Conservation (phyloP, 2,888 invertebrate species). For the Acanthosoma haemorrhoidale region DNA sequence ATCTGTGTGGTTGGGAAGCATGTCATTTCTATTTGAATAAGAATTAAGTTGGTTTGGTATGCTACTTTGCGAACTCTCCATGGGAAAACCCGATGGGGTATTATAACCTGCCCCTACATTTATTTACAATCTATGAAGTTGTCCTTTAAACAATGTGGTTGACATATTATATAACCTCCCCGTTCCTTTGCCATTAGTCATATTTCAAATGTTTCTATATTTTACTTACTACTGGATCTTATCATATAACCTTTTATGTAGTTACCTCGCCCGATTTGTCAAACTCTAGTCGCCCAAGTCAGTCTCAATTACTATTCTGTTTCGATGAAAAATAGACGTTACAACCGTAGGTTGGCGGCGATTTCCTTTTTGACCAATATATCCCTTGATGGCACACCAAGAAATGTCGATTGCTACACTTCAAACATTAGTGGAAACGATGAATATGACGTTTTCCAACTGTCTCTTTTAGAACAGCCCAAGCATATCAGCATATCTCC, state of each 20-base stretch:
- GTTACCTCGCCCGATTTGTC: too few species aligned
- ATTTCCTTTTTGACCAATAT: slow-evolving; percentile 92
- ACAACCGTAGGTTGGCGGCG: slow-evolving; percentile 73
- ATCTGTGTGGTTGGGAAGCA: slow-evolving; percentile 13
- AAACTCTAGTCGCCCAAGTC: not conserved
- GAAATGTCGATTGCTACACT: slow-evolving; percentile 11
- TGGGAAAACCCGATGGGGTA: slow-evolving; percentile 13
- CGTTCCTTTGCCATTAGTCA: too few species aligned
- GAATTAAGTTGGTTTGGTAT: not conserved
- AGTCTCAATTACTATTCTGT: too few species aligned
- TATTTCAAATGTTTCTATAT: too few species aligned
- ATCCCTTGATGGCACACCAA: slow-evolving; percentile 73
- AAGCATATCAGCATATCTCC: slow-evolving; percentile 30
- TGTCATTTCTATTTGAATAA: not conserved
- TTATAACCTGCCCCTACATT: slow-evolving; percentile 13
- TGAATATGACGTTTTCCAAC: not conserved
- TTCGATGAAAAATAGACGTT: slow-evolving; percentile 26
- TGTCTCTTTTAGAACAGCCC: not conserved
- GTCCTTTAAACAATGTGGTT: too few species aligned
- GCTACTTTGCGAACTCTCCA: slow-evolving; percentile 17
- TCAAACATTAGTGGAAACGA: not conserved
- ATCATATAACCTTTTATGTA: too few species aligned
- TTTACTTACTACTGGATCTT: too few species aligned
- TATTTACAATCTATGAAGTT: not conserved
- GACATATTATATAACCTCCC: too few species aligned